Conservation (phyloP, 2,113 vertebrate species). For the Brachionichthys hirsutus region DNA sequence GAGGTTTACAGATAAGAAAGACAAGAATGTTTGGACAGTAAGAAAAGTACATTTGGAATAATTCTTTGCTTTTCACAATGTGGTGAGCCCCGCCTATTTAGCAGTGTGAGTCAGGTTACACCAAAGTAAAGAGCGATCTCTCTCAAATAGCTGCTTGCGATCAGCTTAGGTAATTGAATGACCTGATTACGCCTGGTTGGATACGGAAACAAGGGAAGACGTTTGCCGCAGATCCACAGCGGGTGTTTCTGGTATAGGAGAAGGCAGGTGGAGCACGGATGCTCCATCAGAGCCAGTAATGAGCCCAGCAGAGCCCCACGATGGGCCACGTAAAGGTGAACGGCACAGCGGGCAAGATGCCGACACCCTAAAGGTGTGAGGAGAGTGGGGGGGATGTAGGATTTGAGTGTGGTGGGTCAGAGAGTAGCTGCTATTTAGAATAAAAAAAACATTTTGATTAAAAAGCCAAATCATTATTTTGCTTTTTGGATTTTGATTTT, state of each 20-base stretch:
- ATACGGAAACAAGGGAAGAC: not conserved
- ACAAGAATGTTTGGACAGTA: not conserved
- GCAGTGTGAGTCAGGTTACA: not conserved
- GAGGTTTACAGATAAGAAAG: not conserved
- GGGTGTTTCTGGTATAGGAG: not conserved
- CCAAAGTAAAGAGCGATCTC: constrained; percentile 22
- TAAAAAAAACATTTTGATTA: too few species aligned
- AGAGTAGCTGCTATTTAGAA: too few species aligned
- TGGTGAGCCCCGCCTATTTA: constrained; percentile 6
- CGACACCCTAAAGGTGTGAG: not conserved
- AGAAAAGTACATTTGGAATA: not conserved
- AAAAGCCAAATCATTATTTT: too few species aligned
- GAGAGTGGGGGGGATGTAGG: too few species aligned
- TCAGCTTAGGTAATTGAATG: constrained; percentile 31
- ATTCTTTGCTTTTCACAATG: not conserved
- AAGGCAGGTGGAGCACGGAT: constrained; percentile 22
- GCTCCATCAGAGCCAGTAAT: constrained; percentile 34
- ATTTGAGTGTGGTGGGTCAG: too few species aligned
- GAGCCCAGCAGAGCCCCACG: constrained; percentile 19
- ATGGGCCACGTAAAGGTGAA: constrained; percentile 34
- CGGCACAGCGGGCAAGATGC: constrained; percentile 15
- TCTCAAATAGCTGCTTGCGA: constrained; percentile 1
- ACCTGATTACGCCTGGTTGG: constrained; percentile 30
- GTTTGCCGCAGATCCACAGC: constrained; percentile 33
- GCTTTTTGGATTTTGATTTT: too few species aligned